phyloP scores from a whole-genome alignment of 2,797 vertebrate species.

The Ctenosaura bakeri region DNA sequence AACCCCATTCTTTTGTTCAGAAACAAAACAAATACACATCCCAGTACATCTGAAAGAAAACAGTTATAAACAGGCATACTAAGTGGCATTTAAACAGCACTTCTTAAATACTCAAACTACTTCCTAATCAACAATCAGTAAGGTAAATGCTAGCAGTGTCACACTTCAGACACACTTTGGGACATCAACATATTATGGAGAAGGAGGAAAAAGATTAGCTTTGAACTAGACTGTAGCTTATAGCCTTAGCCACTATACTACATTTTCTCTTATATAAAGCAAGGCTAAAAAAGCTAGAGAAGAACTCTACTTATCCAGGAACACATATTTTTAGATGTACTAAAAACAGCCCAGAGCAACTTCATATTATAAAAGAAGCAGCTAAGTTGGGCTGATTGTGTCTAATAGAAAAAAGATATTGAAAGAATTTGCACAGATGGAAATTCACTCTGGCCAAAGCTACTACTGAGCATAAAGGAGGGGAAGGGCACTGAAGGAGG shows the following conservation, averaged over 20 bases:
- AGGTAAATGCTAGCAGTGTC: too few relatives aligned
- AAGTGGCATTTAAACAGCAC: neutral
- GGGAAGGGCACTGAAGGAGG: too few relatives aligned
- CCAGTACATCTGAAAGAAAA: neutral
- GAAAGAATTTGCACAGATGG: neutral
- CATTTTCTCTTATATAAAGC: neutral
- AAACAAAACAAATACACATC: neutral
- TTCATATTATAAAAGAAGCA: neutral
- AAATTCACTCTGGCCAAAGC: neutral
- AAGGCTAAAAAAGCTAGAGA: neutral
- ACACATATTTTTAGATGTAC: neutral
- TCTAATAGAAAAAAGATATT: neutral
- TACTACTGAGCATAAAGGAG: neutral
- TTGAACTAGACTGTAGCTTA: too few relatives aligned
- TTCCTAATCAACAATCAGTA: neutral
- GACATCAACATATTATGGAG: too few relatives aligned
- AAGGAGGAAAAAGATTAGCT: too few relatives aligned
- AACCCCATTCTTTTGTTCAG: neutral
- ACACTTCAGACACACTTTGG: too few relatives aligned
- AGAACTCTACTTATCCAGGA: neutral
- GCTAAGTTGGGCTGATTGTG: neutral
- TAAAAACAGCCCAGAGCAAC: neutral
- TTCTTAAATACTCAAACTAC: neutral
- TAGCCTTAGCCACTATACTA: neutral
- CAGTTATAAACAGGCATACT: neutral